Conservation (phyloP, 2,797 vertebrate genomes). For the Brachymystax lenok region DNA sequence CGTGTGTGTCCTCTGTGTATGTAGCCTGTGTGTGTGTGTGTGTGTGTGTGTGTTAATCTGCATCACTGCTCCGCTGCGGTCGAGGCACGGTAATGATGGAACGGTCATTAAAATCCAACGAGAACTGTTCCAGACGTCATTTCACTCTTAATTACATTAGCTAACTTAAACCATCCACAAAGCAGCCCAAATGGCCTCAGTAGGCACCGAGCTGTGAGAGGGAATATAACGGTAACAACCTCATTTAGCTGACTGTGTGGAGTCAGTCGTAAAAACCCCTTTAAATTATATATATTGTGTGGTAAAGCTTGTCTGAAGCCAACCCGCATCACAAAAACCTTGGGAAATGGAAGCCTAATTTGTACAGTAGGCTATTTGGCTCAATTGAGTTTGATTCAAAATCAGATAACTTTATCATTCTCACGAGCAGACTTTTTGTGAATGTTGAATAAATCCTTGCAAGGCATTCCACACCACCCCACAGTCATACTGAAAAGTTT, state of each 20-base stretch:
- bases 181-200: background rate
- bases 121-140: background rate
- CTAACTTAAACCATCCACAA: conserved; percentile 5
- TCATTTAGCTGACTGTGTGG: conserved; percentile 6
- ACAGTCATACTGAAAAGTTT: background rate
- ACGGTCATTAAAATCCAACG: conserved; percentile 3
- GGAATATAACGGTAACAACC: conserved; percentile 6
- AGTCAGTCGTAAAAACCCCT: background rate
- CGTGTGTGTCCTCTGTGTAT: conserved; percentile 23
- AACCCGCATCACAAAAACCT: conserved; percentile 1
- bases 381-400: background rate
- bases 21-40: conserved; percentile 15
- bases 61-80: background rate
- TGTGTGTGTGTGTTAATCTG: conserved; percentile 1
- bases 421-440: background rate
- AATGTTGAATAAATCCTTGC: background rate
- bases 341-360: background rate
- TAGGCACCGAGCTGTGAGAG: background rate
- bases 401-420: background rate
- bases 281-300: conserved; percentile 10
- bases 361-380: background rate
- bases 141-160: conserved; percentile 18
- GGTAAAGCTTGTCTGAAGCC: conserved; percentile 4
- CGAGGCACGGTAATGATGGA: background rate
- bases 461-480: background rate